Percentiles rank a stretch among this genome's conserved stretches.
Evolutionary conservation across 2,888 invertebrate species (phyloP).

Genomic region (Capitulum mitella): DNA sequence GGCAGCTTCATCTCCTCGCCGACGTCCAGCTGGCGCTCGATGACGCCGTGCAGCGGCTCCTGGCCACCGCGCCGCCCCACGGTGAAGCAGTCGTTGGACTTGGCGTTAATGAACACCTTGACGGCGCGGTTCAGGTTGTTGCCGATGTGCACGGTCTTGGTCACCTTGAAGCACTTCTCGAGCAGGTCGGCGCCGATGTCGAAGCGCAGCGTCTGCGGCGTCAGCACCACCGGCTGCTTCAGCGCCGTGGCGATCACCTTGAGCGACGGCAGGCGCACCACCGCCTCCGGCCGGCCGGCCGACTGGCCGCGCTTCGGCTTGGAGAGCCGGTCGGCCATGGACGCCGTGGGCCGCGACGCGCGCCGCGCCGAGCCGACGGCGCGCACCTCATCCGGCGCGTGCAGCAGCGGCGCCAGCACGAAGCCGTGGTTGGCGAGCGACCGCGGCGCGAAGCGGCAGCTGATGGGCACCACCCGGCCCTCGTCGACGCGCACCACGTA

Average conservation of each 20-base stretch:
- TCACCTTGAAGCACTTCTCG: constrained; percentile 12
- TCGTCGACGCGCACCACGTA: background rate
- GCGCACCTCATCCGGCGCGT: background rate
- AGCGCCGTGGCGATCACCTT: constrained; percentile 21
- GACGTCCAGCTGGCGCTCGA: background rate
- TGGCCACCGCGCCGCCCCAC: background rate
- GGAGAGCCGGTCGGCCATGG: background rate
- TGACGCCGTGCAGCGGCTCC: background rate
- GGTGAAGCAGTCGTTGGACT: background rate
- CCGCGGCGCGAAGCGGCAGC: background rate
- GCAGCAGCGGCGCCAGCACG: constrained; percentile 21
- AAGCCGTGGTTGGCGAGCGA: constrained; percentile 20
- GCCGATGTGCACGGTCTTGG: background rate
- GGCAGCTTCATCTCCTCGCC: constrained; percentile 2
- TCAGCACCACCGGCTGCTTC: background rate
- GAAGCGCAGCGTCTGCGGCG: background rate
- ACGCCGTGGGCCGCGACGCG: background rate
- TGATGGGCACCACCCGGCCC: background rate
- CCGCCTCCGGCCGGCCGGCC: background rate
- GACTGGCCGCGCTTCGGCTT: background rate
- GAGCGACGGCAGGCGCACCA: background rate
- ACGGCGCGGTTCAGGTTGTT: background rate
- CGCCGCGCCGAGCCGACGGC: background rate
- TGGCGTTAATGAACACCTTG: constrained; percentile 4
- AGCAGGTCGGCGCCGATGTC: constrained; percentile 6